Base-by-base conservation (phyloP, 2,888 invertebrate genomes). In the Eilema sororculum region DNA sequence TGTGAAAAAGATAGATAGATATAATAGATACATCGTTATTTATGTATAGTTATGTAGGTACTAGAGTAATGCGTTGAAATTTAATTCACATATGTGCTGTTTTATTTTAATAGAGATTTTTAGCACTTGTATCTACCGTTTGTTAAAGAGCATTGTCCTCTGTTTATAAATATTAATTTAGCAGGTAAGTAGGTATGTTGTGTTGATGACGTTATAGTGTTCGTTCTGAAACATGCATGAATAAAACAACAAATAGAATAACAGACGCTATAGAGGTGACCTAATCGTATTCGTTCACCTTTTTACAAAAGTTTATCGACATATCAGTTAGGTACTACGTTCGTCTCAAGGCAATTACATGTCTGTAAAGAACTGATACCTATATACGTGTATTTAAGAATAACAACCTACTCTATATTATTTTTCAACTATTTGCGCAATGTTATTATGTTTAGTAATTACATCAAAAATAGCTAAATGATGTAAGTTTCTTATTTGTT, bases 201-300 rank as follows among this genome's bases (percentile, higher is more conserved):
- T n/a, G 20, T 52, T 52, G 52, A 9, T 52, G 52, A 52, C 52
- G n/a, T 52, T 52, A 52, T 9, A 20, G 52, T 8, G 9, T 52
- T 52, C 52, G 52, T 52, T 52, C 20, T 12, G 22, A 24, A 9
- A 16, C 16, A 37, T 12, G 24, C 24, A 61, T n/a, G 10, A 3
- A 33, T 22, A 62, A 37, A 62, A 24, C 22, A 16, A 37, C 22
- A 24, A 62, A 37, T 24, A 24, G 22, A 24, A 37, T 20, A 62
- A 16, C 37, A 62, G 24, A 71, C 74, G 73, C 73, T 79, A n/a
- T n/a, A 82, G 84, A 85, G 87, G 86, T 90, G 89, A 91, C 88
- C 87, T 87, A 85, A 89, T 88, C 81, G 83, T 81, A 87, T 81
- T 81, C 86, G 87, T 88, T 89, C 86, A 89, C 89, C 88, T 87